Evolutionary conservation across 2,797 vertebrate genomes (phyloP).

Genomic region (Strix occidentalis): DNA sequence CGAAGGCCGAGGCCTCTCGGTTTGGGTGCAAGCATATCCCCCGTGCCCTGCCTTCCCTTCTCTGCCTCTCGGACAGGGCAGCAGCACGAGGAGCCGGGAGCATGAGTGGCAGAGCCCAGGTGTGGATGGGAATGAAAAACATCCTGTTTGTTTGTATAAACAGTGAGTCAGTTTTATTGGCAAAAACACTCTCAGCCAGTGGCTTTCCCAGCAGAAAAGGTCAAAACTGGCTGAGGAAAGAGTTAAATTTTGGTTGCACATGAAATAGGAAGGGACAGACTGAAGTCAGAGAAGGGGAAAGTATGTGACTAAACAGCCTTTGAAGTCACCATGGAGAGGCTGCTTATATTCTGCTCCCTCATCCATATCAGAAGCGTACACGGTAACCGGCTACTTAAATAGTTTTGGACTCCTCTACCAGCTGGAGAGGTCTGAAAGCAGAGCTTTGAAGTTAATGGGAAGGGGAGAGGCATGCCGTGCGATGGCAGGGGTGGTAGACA

Average conservation of each 20-base stretch:
- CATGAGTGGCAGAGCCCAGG: slow-evolving; percentile 20
- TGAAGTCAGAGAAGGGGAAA: not conserved
- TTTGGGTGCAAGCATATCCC: not conserved
- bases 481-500: not conserved
- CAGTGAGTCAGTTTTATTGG: slow-evolving; percentile 34
- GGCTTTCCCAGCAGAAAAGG: not conserved
- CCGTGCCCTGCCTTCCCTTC: not conserved
- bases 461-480: not conserved
- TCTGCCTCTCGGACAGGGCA: not conserved
- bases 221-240: not conserved
- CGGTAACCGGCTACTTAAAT: not conserved
- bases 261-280: not conserved
- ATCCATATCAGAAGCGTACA: fast-evolving
- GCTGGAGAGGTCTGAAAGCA: not conserved
- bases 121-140: slow-evolving; percentile 26
- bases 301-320: not conserved
- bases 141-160: slow-evolving; percentile 54
- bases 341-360: not conserved
- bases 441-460: not conserved
- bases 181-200: not conserved
- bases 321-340: not conserved
- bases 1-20: not conserved
- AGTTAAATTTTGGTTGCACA: not conserved
- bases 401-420: not conserved
- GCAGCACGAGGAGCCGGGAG: not conserved